Evolutionary conservation across 1,140 invertebrate species (phyloP).

Genomic region (Oedothorax gibbosus): DNA sequence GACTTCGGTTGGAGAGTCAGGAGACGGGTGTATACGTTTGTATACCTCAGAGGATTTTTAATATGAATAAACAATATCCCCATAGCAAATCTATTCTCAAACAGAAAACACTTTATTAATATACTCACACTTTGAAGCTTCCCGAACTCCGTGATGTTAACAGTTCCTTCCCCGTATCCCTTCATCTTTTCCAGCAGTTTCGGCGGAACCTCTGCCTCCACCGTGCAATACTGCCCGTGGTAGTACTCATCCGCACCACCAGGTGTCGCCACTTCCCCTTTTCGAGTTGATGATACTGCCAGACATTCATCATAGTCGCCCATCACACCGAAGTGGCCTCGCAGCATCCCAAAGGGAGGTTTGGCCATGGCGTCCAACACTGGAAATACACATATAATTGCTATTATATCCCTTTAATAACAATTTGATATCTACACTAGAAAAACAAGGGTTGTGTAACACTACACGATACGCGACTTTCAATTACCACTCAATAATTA

Average conservation of each 20-base stretch:
- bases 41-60: not conserved
- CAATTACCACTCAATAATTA: no score
- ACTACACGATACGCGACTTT: no score
- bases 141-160: conserved; percentile 29
- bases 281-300: conserved; percentile 17
- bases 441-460: no score
- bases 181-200: conserved; percentile 27
- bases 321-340: conserved; percentile 60
- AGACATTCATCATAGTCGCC: conserved; percentile 63
- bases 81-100: no score
- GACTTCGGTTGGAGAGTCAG: no score
- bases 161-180: not conserved
- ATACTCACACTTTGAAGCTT: conserved; percentile 36
- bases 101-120: no score
- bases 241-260: conserved; percentile 21
- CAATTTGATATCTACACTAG: no score
- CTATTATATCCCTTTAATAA: no score
- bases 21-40: no score
- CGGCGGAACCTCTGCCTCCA: conserved; percentile 50
- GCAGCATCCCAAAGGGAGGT: conserved; percentile 47
- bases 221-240: conserved; percentile 59
- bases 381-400: not conserved
- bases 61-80: no score
- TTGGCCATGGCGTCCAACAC: conserved; percentile 53
- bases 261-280: conserved; percentile 10